Conservation (phyloP, 2,888 invertebrate species). For the Idaea straminata region DNA sequence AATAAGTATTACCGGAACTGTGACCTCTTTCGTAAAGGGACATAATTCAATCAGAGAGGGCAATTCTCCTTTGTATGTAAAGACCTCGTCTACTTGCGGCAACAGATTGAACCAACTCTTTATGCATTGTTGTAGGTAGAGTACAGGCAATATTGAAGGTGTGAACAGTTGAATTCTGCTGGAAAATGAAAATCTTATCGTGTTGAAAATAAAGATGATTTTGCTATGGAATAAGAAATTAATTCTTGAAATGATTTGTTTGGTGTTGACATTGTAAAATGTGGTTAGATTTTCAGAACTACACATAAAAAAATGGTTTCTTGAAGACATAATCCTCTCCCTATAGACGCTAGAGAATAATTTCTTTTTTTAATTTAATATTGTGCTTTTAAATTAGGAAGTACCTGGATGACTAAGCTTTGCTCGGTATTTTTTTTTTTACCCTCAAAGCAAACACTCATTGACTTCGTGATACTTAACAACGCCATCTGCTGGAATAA, state of each 20-base stretch:
- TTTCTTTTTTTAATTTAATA: too few relatives aligned
- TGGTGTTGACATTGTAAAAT: not conserved
- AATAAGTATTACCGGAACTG: conserved; percentile 55
- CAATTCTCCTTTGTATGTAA: conserved; percentile 74
- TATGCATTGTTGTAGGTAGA: conserved; percentile 32
- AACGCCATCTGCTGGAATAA: too few relatives aligned
- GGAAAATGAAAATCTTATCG: conserved; percentile 9
- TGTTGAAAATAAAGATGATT: not conserved
- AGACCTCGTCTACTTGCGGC: conserved; percentile 45
- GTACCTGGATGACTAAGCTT: too few relatives aligned
- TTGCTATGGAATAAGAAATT: not conserved
- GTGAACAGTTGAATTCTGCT: conserved; percentile 25
- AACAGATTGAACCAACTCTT: conserved; percentile 31
- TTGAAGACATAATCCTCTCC: too few relatives aligned
- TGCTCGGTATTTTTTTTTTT: too few relatives aligned
- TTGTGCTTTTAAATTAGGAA: too few relatives aligned
- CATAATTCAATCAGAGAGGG: conserved; percentile 71
- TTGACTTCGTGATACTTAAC: too few relatives aligned
- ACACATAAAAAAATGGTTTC: too few relatives aligned
- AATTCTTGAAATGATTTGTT: conserved; percentile 3
- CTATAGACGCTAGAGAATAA: too few relatives aligned
- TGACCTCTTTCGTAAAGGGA: conserved; percentile 50
- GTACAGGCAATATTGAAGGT: conserved; percentile 27
- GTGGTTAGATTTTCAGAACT: too few relatives aligned
- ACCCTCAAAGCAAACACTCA: too few relatives aligned